Conservation (phyloP, 2,797 vertebrate genomes). For the Falco cherrug region DNA sequence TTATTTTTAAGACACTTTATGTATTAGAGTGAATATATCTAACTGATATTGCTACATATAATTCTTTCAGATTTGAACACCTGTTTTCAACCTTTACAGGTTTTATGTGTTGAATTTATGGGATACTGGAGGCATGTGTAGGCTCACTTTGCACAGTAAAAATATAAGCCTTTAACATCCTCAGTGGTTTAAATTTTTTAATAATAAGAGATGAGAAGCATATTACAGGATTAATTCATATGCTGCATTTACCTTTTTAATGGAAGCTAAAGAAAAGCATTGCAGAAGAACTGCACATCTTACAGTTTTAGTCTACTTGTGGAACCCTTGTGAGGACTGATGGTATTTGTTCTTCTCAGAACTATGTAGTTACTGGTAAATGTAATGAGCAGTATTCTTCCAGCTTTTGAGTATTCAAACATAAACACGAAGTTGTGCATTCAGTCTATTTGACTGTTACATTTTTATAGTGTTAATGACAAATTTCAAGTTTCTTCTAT, state of each 20-base stretch:
- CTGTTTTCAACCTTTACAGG: constrained; percentile 13
- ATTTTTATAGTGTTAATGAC: neutral
- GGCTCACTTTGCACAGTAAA: constrained; percentile 46
- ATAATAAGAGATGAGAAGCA: constrained; percentile 58
- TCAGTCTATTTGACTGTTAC: neutral
- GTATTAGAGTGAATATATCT: neutral
- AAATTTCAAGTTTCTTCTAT: neutral
- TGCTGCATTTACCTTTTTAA: constrained; percentile 30
- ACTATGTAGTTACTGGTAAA: neutral
- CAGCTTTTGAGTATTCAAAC: neutral
- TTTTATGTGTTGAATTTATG: constrained; percentile 30
- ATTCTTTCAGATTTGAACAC: constrained; percentile 18
- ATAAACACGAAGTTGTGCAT: neutral
- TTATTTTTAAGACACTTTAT: neutral
- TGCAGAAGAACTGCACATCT: constrained; percentile 39
- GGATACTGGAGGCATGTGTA: neutral
- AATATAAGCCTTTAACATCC: constrained; percentile 53
- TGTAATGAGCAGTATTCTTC: neutral
- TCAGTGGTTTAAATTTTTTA: constrained; percentile 49
- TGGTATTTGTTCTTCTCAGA: constrained; percentile 43
- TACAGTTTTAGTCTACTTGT: constrained; percentile 43
- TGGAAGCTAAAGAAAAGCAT: constrained; percentile 43
- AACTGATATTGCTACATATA: neutral
- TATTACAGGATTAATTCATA: constrained; percentile 58
- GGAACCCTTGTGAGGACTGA: constrained; percentile 46